These are phyloP conservation scores for Drosophila neutralis DNA, from an alignment of 2,888 invertebrate species.

Conservation along the genomic window DNA sequence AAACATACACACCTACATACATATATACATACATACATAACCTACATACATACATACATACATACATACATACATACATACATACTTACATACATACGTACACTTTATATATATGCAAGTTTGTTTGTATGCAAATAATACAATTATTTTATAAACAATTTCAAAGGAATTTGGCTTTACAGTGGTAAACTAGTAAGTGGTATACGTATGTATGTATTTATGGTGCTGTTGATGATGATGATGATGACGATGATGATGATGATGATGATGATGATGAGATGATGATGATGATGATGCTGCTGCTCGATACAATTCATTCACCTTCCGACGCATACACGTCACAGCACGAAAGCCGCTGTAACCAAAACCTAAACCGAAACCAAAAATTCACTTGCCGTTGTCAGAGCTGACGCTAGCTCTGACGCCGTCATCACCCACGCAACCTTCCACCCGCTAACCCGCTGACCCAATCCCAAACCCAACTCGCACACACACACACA, in stretches of 20 bases:
- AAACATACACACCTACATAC: background rate
- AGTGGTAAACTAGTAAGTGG: no score
- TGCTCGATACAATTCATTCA: slow-evolving; percentile 62
- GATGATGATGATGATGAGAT: background rate
- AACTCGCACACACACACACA: slow-evolving; percentile 21
- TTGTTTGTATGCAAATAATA: background rate
- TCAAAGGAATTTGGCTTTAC: background rate
- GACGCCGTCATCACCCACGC: slow-evolving; percentile 60
- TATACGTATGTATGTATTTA: background rate
- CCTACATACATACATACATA: background rate
- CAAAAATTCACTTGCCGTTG: slow-evolving; percentile 48
- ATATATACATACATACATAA: background rate
- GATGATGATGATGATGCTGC: slow-evolving; percentile 8
- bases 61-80: no score
- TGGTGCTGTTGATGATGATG: background rate
- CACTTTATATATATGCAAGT: background rate
- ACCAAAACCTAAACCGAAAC: slow-evolving; percentile 39
- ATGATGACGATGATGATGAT: background rate
- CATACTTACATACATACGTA: background rate
- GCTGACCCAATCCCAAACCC: slow-evolving; percentile 70
- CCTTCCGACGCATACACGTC: slow-evolving; percentile 57
- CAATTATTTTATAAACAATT: background rate
- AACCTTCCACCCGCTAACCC: slow-evolving; percentile 70
- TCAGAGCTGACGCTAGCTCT: slow-evolving; percentile 37
- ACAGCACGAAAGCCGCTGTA: slow-evolving; percentile 52